These are phyloP conservation scores for Phylloscopus trochiloides DNA, from an alignment of 2,113 vertebrate genomes.

Conservation along the genomic window DNA sequence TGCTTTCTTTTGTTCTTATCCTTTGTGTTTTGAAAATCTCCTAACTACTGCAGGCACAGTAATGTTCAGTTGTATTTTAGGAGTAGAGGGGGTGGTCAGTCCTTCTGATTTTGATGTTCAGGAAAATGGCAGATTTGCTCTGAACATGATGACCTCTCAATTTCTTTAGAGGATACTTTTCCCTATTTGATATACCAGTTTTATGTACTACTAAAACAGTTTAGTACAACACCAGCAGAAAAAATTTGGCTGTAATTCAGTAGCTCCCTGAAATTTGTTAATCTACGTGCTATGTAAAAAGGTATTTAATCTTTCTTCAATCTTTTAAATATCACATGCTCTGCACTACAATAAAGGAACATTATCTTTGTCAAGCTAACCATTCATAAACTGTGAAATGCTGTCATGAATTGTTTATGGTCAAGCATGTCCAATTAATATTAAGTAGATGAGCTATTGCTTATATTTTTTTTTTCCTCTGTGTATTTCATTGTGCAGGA, in stretches of 20 bases:
- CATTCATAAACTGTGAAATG: not conserved
- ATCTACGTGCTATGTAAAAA: not conserved
- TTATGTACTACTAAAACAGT: not conserved
- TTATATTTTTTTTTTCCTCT: not conserved
- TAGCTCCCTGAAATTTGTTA: not conserved
- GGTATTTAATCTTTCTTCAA: not conserved
- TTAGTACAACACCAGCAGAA: not conserved
- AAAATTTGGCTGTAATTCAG: not conserved
- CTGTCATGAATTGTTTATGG: not conserved
- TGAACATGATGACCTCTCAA: not conserved
- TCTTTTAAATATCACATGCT: not conserved
- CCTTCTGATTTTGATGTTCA: conserved; percentile 73
- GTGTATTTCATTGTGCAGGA: not conserved
- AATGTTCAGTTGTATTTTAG: conserved; percentile 50
- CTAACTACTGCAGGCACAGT: conserved; percentile 55
- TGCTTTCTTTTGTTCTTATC: not conserved
- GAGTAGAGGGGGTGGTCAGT: not conserved
- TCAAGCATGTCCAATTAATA: not conserved
- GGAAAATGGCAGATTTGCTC: not conserved
- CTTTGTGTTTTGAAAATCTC: not conserved
- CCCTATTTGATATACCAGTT: not conserved
- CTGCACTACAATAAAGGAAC: not conserved
- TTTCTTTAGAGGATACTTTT: not conserved
- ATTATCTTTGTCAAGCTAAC: not conserved
- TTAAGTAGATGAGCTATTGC: not conserved